These are phyloP conservation scores for Limnothrissa miodon DNA, from an alignment of 2,113 vertebrate genomes.

Conservation along the genomic window DNA sequence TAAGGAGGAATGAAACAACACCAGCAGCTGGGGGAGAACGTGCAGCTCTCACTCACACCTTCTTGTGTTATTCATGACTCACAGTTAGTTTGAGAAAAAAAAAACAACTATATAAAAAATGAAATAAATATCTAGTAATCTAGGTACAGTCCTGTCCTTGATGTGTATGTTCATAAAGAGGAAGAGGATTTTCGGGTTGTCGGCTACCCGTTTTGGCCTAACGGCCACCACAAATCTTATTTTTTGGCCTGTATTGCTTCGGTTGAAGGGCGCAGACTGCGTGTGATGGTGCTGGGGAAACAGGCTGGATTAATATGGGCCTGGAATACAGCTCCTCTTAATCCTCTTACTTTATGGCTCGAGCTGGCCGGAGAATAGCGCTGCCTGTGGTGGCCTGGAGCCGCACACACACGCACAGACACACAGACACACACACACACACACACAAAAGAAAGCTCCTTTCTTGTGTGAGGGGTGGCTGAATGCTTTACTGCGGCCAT, in stretches of 20 bases:
- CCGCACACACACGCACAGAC: neutral
- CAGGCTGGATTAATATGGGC: conserved; percentile 12
- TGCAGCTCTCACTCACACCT: neutral
- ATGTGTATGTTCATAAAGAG: neutral
- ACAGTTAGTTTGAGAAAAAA: neutral
- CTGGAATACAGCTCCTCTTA: conserved; percentile 26
- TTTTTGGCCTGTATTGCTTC: neutral
- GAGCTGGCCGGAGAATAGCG: neutral
- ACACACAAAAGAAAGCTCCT: neutral
- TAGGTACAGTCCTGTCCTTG: conserved; percentile 9
- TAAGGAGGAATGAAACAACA: neutral
- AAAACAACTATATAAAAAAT: neutral
- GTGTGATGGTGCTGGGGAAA: conserved; percentile 26
- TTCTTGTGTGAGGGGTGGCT: neutral
- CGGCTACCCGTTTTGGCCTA: neutral
- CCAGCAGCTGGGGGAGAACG: neutral
- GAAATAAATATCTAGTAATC: neutral
- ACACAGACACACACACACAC: too few species aligned
- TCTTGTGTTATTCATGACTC: neutral
- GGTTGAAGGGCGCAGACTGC: conserved; percentile 17
- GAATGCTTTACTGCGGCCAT: neutral
- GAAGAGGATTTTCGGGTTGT: conserved; percentile 4
- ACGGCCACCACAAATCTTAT: neutral
- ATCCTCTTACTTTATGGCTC: conserved; percentile 30
- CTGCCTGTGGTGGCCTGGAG: neutral